Base-by-base conservation (phyloP, 2,113 vertebrate species). In the Psammodynastes pulverulentus region DNA sequence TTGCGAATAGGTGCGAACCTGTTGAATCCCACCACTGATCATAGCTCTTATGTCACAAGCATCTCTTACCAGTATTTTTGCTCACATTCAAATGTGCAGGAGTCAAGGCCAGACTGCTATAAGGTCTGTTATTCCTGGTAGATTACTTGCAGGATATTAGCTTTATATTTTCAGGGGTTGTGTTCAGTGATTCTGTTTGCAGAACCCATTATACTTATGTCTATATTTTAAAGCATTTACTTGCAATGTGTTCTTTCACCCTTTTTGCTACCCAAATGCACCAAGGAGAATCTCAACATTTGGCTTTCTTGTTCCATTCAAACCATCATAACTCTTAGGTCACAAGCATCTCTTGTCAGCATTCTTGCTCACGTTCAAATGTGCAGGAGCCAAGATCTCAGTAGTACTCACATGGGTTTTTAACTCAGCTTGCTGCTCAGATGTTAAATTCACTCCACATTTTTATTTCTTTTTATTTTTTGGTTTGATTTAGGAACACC, bases 401-500 rank as follows among this genome's bases (percentile, higher is more conserved):
- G 91, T 5, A 87, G 88, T 48, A 48, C 90, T 26, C 90, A 2
- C 24, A 5, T 62, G 52, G 43, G 49, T 39, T 62, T 51, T 87
- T 54, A 53, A 91, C 92, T 87, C 91, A 51, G 90, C 94, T 93
- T 85, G 85, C 1, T 92, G 56, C 87, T 26, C 0, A 48, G 4
- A 39, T 9, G 0, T 9, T 92, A 7, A 9, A 21, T 72, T 56
- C 34, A 24, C 34, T 49, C 9, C 24, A 10, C 3, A n/a, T 91
- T 48, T 26, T 62, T n/a, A n/a, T n/a, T n/a, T n/a, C n/a, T n/a
- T n/a, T n/a, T n/a, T n/a, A n/a, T n/a, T 92, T 62, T 62, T 67
- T 26, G 3, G 56, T 23, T 10, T 91, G 46, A 93, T 94, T 93
- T 95, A 99, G 99, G 98, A 99, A 93, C 98, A 99, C 91, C 98